Evolutionary conservation across 2,888 invertebrate species (phyloP), one percentile per base, ranked within the genome.

Genomic region (Glaucopsyche alexis): DNA sequence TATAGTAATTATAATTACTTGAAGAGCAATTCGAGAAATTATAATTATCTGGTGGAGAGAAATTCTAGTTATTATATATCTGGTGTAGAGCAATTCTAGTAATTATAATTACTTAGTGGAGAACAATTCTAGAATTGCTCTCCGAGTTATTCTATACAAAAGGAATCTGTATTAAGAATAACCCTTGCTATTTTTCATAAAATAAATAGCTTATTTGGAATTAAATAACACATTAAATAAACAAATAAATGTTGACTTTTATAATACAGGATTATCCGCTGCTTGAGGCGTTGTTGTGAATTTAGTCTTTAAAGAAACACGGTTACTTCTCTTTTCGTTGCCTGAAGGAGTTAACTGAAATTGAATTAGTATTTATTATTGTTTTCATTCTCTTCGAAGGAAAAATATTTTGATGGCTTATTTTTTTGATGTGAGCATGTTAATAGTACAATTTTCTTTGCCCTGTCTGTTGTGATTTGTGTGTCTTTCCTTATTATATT

Each of bases 221-320:
- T 19, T 29, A 11, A 55, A 29, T 19, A 19, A 19, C 52, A 19
- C 52, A 16, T 52, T 55, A 13, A 19, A 11, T 29, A 29, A 55
- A 19, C 16, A 55, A 55, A 29, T 55, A 55, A 55, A 55, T 55
- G 16, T 19, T 55, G 55, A 19, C 55, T 55, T 55, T 55, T 19
- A 19, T 55, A 55, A 55, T 11, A 55, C 16, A 19, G 55, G 16
- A 55, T 19, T 55, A 55, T 55, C 19, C 5, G 11, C 55, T 16
- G 55, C 55, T 19, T 9, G 19, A 11, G 29, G 55, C 11, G 16
- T 55, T 55, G 5, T 55, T 19, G 19, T 3, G 11, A 19, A 55
- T 19, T 55, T 55, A 11, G 55, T 19, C 55, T 16, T 9, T 19
- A 55, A 55, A 55, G 19, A 55, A 55, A 55, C 19, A 9, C 52